Conservation (phyloP, 1,140 invertebrate species). For the Atta cephalotes region DNA sequence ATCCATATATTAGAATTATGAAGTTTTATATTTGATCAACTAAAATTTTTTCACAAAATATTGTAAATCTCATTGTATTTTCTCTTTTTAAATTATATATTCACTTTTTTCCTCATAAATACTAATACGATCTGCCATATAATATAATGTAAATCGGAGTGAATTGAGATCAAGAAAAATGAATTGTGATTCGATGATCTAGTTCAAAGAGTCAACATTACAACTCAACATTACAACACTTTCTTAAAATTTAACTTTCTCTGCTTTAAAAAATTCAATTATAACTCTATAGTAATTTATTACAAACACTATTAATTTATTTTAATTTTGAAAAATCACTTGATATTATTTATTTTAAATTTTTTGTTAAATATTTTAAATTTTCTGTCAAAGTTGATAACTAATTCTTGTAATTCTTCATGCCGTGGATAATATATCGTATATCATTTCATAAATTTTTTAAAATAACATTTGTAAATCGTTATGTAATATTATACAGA, state of each 20-base stretch:
- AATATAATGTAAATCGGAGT: constrained; percentile 15
- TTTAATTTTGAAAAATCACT: background rate
- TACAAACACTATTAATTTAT: background rate
- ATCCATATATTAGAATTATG: constrained; percentile 5
- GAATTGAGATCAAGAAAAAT: constrained; percentile 37
- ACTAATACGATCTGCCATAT: background rate
- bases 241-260: background rate
- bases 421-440: background rate
- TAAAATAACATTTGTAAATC: background rate
- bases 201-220: constrained; percentile 17
- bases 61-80: background rate
- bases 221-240: background rate
- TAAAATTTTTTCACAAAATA: constrained; percentile 15
- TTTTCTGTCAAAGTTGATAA: background rate
- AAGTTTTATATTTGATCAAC: background rate
- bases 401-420: background rate
- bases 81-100: background rate
- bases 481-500: background rate
- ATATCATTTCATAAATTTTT: background rate
- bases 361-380: background rate
- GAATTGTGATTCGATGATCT: constrained; percentile 26
- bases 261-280: background rate
- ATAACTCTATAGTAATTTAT: background rate
- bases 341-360: constrained; percentile 6
- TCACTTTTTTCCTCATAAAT: background rate